These are phyloP conservation scores for Orgyia antiqua DNA, from an alignment of 2,888 invertebrate species.

Conservation along the genomic window DNA sequence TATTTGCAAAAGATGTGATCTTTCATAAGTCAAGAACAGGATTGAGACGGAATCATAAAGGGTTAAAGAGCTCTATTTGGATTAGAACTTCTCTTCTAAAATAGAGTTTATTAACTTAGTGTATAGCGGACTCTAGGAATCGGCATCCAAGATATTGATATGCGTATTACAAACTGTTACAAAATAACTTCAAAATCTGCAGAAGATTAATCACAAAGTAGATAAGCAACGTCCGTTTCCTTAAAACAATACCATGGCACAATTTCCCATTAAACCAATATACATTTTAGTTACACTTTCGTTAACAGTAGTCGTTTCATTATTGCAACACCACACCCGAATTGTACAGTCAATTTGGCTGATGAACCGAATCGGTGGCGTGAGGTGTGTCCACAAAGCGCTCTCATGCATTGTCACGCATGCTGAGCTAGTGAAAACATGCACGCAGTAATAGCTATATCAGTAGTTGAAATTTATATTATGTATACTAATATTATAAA, in stretches of 20 bases:
- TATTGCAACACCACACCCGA: slow-evolving; percentile 29
- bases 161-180: too few relatives aligned
- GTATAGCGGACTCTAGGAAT: too few relatives aligned
- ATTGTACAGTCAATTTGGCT: slow-evolving; percentile 35
- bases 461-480: slow-evolving; percentile 18
- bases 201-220: too few relatives aligned
- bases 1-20: too few relatives aligned
- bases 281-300: slow-evolving; percentile 25
- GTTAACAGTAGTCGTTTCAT: slow-evolving; percentile 6
- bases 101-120: too few relatives aligned
- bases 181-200: too few relatives aligned
- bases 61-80: too few relatives aligned
- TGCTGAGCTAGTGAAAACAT: slow-evolving; percentile 22
- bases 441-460: slow-evolving; percentile 10
- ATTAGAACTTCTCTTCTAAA: too few relatives aligned
- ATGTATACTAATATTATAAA: slow-evolving; percentile 17
- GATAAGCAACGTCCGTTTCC: slow-evolving; percentile 1
- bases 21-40: too few relatives aligned
- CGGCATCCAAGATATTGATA: too few relatives aligned
- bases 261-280: slow-evolving; percentile 6
- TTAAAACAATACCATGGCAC: slow-evolving; percentile 4
- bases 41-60: too few relatives aligned
- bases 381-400: slow-evolving; percentile 30
- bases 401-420: slow-evolving; percentile 27
- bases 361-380: slow-evolving; percentile 37